A percentile compares a stretch with the other conserved stretches of the same genome.
Conservation (phyloP, 35 echinoderm and acorn worm species). For the Ophiothrix spiculata region DNA sequence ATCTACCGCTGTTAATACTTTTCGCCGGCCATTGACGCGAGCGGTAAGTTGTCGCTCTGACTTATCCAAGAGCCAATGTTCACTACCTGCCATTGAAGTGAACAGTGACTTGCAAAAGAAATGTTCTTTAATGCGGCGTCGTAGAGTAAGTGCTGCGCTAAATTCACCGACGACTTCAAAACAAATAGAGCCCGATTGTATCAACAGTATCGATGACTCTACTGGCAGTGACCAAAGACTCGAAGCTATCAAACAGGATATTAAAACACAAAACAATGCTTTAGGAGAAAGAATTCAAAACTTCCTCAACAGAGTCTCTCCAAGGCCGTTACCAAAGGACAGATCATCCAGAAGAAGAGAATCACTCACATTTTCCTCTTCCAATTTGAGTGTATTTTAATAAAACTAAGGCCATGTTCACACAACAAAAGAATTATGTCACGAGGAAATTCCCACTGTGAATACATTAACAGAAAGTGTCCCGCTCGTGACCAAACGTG, state of each 20-base stretch:
- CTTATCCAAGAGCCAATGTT: background rate
- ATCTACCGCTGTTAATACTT: too few relatives aligned
- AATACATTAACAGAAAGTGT: too few relatives aligned
- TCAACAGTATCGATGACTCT: background rate
- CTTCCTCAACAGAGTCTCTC: background rate
- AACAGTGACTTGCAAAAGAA: background rate
- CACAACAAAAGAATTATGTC: too few relatives aligned
- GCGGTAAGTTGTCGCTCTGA: background rate
- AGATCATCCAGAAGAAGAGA: too few relatives aligned
- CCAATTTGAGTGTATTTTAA: too few relatives aligned
- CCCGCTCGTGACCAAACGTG: too few relatives aligned
- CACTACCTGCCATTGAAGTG: background rate
- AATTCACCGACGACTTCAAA: background rate
- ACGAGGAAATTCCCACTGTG: too few relatives aligned
- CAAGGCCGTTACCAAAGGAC: too few relatives aligned
- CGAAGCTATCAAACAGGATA: background rate
- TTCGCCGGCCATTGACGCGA: background rate
- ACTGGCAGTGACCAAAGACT: background rate
- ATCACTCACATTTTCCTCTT: too few relatives aligned
- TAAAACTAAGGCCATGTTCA: too few relatives aligned
- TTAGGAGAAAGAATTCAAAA: background rate
- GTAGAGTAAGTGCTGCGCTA: background rate
- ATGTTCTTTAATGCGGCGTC: background rate
- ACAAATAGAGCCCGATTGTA: background rate
- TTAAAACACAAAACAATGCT: background rate